Evolutionary conservation across 2,797 vertebrate species (phyloP).

Genomic region (Tiaroga cobitis): DNA sequence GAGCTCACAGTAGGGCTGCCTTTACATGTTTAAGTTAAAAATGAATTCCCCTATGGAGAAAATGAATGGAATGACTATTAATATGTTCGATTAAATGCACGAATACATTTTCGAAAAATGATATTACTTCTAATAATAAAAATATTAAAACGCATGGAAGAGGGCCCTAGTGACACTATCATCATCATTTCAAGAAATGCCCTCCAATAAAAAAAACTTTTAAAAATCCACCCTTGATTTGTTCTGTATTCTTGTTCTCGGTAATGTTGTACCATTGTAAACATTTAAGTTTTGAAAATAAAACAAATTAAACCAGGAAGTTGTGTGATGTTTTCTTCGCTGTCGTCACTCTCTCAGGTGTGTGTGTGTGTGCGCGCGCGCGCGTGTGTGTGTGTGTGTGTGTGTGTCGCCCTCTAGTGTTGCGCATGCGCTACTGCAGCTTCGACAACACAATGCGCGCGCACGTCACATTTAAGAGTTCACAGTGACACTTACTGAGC

Average conservation of each 20-base stretch:
- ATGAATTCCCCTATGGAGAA: not conserved
- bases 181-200: too few relatives aligned
- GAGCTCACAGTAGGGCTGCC: not conserved
- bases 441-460: not conserved
- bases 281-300: too few relatives aligned
- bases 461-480: not conserved
- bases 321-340: too few relatives aligned
- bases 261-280: too few relatives aligned
- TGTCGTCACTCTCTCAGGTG: too few relatives aligned
- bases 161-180: too few relatives aligned
- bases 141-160: not conserved
- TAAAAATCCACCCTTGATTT: too few relatives aligned
- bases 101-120: not conserved
- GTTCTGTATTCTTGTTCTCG: too few relatives aligned
- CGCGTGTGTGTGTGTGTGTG: too few relatives aligned
- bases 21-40: not conserved
- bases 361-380: too few relatives aligned
- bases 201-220: too few relatives aligned
- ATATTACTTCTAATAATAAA: not conserved
- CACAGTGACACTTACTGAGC: not conserved
- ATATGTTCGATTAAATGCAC: not conserved
- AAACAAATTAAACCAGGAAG: too few relatives aligned
- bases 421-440: not conserved
- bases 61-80: not conserved
- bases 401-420: constrained; percentile 6